These are phyloP conservation scores for Camelus dromedarius DNA, from an alignment of 2,113 vertebrate genomes.

Conservation along the genomic window DNA sequence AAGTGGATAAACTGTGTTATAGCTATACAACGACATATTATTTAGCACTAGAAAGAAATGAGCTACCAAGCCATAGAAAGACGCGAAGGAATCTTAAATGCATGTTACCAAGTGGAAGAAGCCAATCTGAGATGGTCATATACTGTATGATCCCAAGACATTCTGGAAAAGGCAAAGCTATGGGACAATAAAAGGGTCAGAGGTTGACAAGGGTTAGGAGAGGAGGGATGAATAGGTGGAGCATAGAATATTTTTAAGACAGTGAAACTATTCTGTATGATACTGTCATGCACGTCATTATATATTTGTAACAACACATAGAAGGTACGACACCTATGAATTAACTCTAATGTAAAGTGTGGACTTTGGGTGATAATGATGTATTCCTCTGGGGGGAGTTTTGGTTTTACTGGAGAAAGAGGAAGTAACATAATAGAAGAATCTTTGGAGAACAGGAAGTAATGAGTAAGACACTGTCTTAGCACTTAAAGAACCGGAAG, in stretches of 20 bases:
- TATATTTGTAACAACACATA: background rate
- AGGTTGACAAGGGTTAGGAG: background rate
- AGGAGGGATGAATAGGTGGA: background rate
- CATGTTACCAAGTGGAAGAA: background rate
- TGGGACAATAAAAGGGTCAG: background rate
- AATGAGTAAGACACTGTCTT: background rate
- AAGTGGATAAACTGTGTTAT: background rate
- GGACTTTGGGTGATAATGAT: background rate
- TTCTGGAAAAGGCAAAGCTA: background rate
- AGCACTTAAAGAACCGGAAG: background rate
- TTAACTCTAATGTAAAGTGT: background rate
- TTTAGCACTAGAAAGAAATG: background rate
- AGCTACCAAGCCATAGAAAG: background rate
- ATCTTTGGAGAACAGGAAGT: background rate
- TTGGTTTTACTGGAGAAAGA: background rate
- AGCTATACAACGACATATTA: background rate
- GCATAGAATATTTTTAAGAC: background rate
- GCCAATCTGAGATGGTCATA: background rate
- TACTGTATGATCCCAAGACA: background rate
- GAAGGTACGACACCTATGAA: too few relatives aligned
- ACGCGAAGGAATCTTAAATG: background rate
- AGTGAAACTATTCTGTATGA: background rate
- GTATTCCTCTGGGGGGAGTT: background rate
- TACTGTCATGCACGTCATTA: too few relatives aligned
- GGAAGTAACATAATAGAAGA: background rate